These are phyloP conservation scores for Tyrannus savana DNA, from an alignment of 2,113 vertebrate species.

Conservation along the genomic window DNA sequence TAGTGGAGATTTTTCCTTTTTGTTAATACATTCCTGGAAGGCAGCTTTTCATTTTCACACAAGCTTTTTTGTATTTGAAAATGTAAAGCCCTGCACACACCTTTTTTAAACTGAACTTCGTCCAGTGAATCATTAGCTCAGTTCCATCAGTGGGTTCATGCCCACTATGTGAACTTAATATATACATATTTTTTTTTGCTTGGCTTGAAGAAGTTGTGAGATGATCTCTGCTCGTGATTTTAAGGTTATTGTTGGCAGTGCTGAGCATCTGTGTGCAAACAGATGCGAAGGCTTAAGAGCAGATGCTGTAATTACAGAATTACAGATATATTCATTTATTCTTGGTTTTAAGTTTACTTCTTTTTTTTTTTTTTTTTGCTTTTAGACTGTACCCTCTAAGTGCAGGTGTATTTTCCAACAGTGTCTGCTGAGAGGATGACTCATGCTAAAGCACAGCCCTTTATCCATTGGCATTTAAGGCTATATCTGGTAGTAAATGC, in stretches of 20 bases:
- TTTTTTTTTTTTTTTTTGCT: neutral
- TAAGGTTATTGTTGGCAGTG: neutral
- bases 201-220: neutral
- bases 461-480: neutral
- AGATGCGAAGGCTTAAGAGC: neutral
- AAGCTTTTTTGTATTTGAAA: neutral
- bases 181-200: neutral
- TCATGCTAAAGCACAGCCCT: neutral
- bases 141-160: neutral
- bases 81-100: neutral
- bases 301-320: neutral
- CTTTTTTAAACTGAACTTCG: neutral
- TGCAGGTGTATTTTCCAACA: neutral
- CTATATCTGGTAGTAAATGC: neutral
- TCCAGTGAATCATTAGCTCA: neutral
- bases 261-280: neutral
- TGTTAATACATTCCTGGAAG: neutral
- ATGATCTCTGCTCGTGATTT: neutral
- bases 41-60: neutral
- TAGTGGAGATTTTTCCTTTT: neutral
- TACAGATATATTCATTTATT: neutral
- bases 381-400: neutral
- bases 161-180: neutral
- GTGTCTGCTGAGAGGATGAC: neutral
- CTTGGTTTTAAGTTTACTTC: neutral